phyloP scores from a whole-genome alignment of 2,797 vertebrate genomes.

The Monodelphis domestica region DNA sequence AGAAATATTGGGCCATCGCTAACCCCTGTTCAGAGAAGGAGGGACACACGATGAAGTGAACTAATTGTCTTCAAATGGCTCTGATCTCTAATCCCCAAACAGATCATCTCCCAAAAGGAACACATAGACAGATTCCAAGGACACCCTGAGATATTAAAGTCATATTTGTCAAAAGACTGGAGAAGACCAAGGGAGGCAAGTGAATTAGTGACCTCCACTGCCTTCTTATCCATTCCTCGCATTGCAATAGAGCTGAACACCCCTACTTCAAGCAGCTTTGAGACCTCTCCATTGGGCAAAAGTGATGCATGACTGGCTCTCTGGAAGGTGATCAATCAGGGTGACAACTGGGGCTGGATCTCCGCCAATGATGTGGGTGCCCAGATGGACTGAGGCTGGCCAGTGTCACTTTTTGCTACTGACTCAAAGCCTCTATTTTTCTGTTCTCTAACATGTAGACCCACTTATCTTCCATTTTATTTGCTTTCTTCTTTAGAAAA shows the following conservation, averaged over 20 bases:
- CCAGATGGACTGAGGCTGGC: not conserved
- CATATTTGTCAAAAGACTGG: not conserved
- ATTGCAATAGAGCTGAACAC: constrained; percentile 4
- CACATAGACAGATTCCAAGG: not conserved
- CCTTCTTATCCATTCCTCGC: not conserved
- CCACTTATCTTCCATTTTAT: not conserved
- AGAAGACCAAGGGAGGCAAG: not conserved
- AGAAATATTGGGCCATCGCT: not conserved
- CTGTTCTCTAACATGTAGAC: not conserved
- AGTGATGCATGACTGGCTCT: not conserved
- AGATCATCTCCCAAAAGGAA: not conserved
- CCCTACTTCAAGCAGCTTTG: not conserved
- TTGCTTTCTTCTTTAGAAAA: not conserved
- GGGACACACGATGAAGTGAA: not conserved
- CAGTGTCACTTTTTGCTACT: constrained; percentile 2
- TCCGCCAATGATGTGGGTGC: not conserved
- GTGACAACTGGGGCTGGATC: not conserved
- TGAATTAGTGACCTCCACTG: not conserved
- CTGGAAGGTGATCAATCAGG: not conserved
- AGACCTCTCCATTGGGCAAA: not conserved
- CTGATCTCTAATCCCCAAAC: not conserved
- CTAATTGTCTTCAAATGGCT: not conserved
- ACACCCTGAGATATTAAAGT: not conserved
- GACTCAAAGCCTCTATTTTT: not conserved
- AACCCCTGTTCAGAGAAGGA: not conserved